Evolutionary conservation across 2,888 invertebrate species (phyloP), one percentile per base, ranked within the genome.

Genomic region (Xestobium rufovillosum): DNA sequence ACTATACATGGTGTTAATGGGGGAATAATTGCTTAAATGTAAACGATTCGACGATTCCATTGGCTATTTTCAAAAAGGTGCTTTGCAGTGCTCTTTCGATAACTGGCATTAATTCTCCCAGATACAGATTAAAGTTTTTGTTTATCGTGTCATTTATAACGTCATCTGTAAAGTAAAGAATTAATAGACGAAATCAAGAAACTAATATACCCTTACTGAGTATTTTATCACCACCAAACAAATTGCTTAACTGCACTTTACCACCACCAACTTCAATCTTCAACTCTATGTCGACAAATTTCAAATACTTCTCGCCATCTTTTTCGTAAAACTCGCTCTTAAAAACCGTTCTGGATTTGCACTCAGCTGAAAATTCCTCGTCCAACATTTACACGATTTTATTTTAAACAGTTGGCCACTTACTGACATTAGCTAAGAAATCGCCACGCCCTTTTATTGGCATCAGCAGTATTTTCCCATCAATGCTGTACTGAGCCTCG

Each of bases 121-220:
- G 42, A 48, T 76, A 72, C 2, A 64, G 47, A 19, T 69, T 63
- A 40, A 75, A 68, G 49, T 76, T 76, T 45, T 63, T 65, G 52
- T 76, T 76, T 23, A 75, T 69, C 0, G 71, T 70, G 17, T 62
- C 62, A 52, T 75, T 75, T 10, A 75, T 60, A n/a, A 73, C 64
- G 9, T 68, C 67, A 41, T 63, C 67, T 67, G 50, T 29, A 59
- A 62, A 4, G 46, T 26, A 47, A 26, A 39, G 36, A 37, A n/a
- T n/a, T n/a, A n/a, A n/a, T n/a, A n/a, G n/a, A n/a, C n/a, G n/a
- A n/a, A n/a, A n/a, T n/a, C n/a, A n/a, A n/a, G n/a, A n/a, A n/a
- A n/a, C n/a, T n/a, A n/a, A n/a, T n/a, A 11, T 11, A 29, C 33
- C 35, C 57, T 60, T 53, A 64, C 74, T 69, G 39, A 75, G 58